phyloP scores from a whole-genome alignment of 2,888 invertebrate species.

The Branchinecta sandiegonensis region DNA sequence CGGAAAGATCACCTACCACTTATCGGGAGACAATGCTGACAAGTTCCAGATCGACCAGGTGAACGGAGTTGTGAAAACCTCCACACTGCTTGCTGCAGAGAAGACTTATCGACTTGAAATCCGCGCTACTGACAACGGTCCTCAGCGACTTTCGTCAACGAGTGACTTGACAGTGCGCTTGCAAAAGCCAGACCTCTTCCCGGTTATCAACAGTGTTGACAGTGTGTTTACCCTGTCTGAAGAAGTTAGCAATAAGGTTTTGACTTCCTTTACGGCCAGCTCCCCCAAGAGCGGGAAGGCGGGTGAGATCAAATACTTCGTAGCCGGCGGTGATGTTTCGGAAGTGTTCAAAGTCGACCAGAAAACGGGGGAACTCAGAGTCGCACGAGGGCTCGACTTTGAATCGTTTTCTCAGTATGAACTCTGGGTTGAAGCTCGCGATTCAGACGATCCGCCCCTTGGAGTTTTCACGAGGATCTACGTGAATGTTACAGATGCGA shows the following conservation, averaged over 20 bases:
- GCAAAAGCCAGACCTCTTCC: slow-evolving; percentile 61
- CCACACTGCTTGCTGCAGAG: slow-evolving; percentile 45
- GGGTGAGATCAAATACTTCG: slow-evolving; percentile 56
- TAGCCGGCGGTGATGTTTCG: slow-evolving; percentile 86
- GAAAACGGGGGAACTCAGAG: slow-evolving; percentile 60
- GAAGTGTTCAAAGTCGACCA: slow-evolving; percentile 68
- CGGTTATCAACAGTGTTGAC: slow-evolving; percentile 50
- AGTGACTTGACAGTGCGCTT: slow-evolving; percentile 61
- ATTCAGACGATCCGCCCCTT: slow-evolving; percentile 64
- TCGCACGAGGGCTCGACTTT: slow-evolving; percentile 64
- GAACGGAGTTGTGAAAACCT: slow-evolving; percentile 74
- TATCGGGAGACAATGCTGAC: slow-evolving; percentile 59
- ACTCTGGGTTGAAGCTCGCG: slow-evolving; percentile 80
- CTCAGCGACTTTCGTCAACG: slow-evolving; percentile 49
- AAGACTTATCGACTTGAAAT: slow-evolving; percentile 44
- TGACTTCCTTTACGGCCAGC: slow-evolving; percentile 59
- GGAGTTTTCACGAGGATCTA: slow-evolving; percentile 61
- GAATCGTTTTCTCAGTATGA: slow-evolving; percentile 69
- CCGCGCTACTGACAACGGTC: slow-evolving; percentile 65
- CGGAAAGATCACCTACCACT: slow-evolving; percentile 59
- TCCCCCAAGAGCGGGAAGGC: slow-evolving; percentile 61
- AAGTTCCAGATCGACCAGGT: slow-evolving; percentile 60
- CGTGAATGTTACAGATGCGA: slow-evolving; percentile 81
- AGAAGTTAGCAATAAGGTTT: slow-evolving; percentile 47
- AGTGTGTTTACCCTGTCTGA: slow-evolving; percentile 54